phyloP scores from a whole-genome alignment of 2,797 vertebrate genomes.

The Tiaroga cobitis region DNA sequence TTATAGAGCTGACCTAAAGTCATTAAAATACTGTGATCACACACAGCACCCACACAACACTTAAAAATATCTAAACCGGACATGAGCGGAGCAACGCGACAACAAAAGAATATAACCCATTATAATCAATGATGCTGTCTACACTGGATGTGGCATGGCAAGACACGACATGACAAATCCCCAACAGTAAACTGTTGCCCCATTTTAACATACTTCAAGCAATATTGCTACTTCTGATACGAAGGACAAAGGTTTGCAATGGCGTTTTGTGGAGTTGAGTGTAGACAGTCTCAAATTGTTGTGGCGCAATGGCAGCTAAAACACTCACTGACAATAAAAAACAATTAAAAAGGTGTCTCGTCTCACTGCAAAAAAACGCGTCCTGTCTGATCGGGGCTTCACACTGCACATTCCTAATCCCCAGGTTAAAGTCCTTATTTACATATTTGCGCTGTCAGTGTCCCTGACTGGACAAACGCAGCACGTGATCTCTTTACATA shows the following conservation, averaged over 20 bases:
- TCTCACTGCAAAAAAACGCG: no score
- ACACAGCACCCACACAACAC: neutral
- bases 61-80: neutral
- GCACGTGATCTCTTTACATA: no score
- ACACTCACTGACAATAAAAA: no score
- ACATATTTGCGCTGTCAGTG: no score
- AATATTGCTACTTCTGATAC: neutral
- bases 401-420: no score
- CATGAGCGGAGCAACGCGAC: neutral
- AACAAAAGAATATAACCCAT: neutral
- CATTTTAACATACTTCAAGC: neutral
- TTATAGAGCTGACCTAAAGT: neutral
- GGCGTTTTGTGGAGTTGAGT: neutral
- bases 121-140: neutral
- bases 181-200: neutral
- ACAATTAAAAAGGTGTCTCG: no score
- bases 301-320: neutral
- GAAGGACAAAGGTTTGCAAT: neutral
- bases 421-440: no score
- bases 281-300: neutral
- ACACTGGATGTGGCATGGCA: neutral
- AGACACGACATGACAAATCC: neutral
- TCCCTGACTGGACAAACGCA: no score
- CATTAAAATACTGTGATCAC: neutral
- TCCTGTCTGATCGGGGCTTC: no score